Base-by-base conservation (phyloP, 2,888 invertebrate species). In the Agrochola lychnidis region DNA sequence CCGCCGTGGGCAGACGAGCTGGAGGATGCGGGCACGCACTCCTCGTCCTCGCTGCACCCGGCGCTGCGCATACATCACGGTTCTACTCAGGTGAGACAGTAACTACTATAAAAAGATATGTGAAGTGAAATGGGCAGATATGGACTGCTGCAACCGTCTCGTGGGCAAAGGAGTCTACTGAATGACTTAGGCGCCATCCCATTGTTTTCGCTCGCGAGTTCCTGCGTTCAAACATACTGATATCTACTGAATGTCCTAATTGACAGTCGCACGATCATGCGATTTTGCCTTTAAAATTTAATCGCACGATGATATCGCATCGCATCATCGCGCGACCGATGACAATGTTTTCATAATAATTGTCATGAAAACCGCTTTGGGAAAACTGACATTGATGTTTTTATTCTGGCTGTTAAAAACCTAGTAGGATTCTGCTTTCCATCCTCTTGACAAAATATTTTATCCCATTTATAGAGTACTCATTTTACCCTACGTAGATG, bases 1-100 rank as follows among this genome's bases (percentile, higher is more conserved):
- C 99, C 99, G 25, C 99, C 99, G 0, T 99, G 99, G 99, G 98
- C 98, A 96, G 99, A 99, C 90, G 99, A 99, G 95, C 94, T 99
- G 78, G 98, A 98, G 90, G 98, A 98, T 89, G 96, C 97, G 0
- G 96, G 96, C 59, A 92, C 95, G 7, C 94, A 94, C 71, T 90
- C 93, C 40, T 91, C 92, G 42, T 88, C 93, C 79, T 92, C 90
- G 19, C 91, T 94, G 90, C 95, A 94, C 91, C 93, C 91, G 79
- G 94, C 92, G 88, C 80, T 94, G 76, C 90, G 94, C 2, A 89
- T 91, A 82, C 97, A 93, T 83, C 93, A 94, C 64, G 90, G 92
- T 66, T 91, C 95, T n/a, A 89, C 93, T 76, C 94, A 94, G 92
- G 95, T 95, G 42, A 83, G 84, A 51, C n/a, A 22, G 30, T 30